Evolutionary conservation across 2,797 vertebrate species (phyloP), one percentile per base, ranked within the genome.

Genomic region (Allobates femoralis): DNA sequence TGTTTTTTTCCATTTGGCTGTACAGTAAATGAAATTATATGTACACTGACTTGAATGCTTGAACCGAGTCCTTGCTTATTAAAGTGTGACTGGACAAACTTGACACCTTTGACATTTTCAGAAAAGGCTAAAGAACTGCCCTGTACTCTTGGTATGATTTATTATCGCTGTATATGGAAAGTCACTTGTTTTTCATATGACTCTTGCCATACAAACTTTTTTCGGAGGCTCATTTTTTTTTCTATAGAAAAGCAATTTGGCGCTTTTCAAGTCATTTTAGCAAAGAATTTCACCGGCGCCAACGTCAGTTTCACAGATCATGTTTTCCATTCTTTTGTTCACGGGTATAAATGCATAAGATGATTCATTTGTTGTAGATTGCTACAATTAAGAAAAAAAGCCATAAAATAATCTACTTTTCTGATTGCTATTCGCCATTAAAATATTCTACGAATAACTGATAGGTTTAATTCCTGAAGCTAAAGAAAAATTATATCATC

Each of bases 401-500:
- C 93, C 94, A 90, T 90, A 96, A 93, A 92, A 93, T 94, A 95
- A 94, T 93, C 96, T 93, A 93, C 94, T 94, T 94, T 93, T 93
- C 94, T 97, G 95, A 97, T 96, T 94, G 94, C 95, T 96, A 90
- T 92, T 94, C 94, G 96, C 94, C 95, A 96, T 98, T 97, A 96
- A 97, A 96, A 96, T 96, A 95, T 96, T 96, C 96, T 97, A 96
- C 97, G 94, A 94, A 93, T 97, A 96, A 96, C 94, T 96, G 96
- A 97, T 99, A 96, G 96, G 94, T 97, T 97, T 98, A 98, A 98
- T 99, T 95, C 97, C 95, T 92, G 93, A 95, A 97, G 95, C 95
- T 90, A 95, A 94, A 96, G 94, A 94, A 95, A 97, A 96, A 97
- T 96, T 89, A 95, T 96, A 96, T 97, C 93, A 96, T 97, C 90